phyloP scores from a whole-genome alignment of 92 coral and sea anemone genomes.

The Plumapathes pennacea region DNA sequence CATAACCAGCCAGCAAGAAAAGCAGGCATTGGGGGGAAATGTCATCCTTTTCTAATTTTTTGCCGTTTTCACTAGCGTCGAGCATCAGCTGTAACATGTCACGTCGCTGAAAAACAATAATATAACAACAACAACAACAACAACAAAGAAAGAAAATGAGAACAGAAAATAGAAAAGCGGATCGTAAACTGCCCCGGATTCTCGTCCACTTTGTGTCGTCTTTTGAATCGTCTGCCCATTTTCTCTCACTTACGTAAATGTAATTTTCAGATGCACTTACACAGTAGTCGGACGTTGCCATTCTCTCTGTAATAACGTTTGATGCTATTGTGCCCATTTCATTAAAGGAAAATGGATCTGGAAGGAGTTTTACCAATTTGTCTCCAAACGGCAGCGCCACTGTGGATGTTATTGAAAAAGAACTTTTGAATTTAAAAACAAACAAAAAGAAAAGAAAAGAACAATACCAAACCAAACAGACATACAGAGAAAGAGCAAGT shows the following conservation, averaged over 20 bases:
- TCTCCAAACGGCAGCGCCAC: conserved; percentile 28
- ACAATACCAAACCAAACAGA: too few relatives aligned
- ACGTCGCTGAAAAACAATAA: conserved; percentile 8
- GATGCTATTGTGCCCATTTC: conserved; percentile 23
- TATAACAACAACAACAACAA: too few relatives aligned
- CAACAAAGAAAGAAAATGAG: too few relatives aligned
- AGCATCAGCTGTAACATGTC: conserved; percentile 37
- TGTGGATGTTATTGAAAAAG: background rate
- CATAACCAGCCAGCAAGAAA: conserved; percentile 47
- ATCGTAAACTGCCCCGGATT: background rate
- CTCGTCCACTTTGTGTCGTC: too few relatives aligned
- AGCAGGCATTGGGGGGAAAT: conserved; percentile 26
- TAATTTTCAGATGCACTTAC: background rate
- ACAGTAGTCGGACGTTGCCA: conserved; percentile 7
- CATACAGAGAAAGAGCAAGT: too few relatives aligned
- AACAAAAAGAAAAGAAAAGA: background rate
- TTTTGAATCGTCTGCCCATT: background rate
- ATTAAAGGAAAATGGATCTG: conserved; percentile 13
- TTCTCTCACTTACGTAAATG: background rate
- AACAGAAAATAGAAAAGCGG: background rate
- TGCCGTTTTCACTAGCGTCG: conserved; percentile 30
- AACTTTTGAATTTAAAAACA: too few relatives aligned
- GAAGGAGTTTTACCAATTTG: background rate
- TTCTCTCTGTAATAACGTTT: conserved; percentile 16
- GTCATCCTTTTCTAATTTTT: conserved; percentile 28